Base-by-base conservation (phyloP, 2,797 vertebrate species). In the Carduelis carduelis region DNA sequence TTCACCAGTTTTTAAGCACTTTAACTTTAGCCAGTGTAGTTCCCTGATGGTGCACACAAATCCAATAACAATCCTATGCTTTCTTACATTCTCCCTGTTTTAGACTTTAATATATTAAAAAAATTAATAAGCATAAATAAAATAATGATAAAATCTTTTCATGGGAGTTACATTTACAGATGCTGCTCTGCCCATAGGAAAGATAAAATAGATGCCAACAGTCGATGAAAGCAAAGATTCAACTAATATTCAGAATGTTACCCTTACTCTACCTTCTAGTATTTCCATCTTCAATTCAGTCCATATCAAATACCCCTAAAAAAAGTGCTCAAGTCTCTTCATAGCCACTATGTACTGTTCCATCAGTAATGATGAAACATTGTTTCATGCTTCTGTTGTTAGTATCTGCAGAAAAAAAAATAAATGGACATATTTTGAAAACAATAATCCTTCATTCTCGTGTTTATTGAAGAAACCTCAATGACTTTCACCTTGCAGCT, bases 21-120 rank as follows among this genome's bases (percentile, higher is more conserved):
- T 24, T 61, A 11, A 2, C 8, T 50, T 80, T 43, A 47, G 1
- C 3, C 10, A 30, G 2, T 34, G 7, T 4, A 37, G 14, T 53
- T 68, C 15, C 7, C 21, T 69, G 26, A 7, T n/a, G 68, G 18
- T 0, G 0, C 20, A 57, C 2, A 14, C 8, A n/a, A 66, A n/a
- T 47, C 4, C 0, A 0, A 28, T 75, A 55, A 47, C 4, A 60
- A 39, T 41, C 7, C 3, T 61, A 6, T 30, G 15, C 4, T 79
- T 75, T 64, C 37, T 17, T 28, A 37, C 7, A 4, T 8, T 4
- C 2, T 83, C 4, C 11, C 4, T 26, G 9, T 30, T 71, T 70
- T 34, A 22, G 11, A 30, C 44, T 44, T 90, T 69, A 43, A 27
- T 55, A 17, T 11, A 35, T 21, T 37, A 7, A 17, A 49, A 56